Evolutionary conservation across 2,797 vertebrate genomes (phyloP).

Genomic region (Micropoecilia bifurca): DNA sequence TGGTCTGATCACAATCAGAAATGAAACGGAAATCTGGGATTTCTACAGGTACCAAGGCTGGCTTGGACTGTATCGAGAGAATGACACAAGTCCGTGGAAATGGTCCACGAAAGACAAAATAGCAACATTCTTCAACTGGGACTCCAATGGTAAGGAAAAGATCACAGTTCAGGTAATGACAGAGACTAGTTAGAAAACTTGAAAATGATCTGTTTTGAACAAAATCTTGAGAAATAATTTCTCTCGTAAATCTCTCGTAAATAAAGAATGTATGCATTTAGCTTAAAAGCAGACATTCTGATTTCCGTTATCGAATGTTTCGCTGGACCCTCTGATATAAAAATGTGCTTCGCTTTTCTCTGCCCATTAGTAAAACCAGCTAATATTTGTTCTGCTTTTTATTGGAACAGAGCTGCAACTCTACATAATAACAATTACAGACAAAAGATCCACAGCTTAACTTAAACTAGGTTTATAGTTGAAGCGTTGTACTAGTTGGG

Average conservation of each 20-base stretch:
- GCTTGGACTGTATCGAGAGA: conserved; percentile 26
- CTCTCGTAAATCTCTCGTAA: neutral
- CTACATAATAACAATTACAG: neutral
- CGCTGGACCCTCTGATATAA: neutral
- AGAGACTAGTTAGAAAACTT: neutral
- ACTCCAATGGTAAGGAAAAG: neutral
- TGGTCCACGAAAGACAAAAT: neutral
- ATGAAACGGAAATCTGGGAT: neutral
- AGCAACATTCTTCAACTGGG: neutral
- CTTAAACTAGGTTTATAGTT: no score
- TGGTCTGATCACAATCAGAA: conserved; percentile 32
- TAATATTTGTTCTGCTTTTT: neutral
- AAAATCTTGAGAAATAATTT: neutral
- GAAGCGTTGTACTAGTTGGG: no score
- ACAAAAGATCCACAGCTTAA: neutral
- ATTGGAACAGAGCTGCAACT: neutral
- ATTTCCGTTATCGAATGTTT: neutral
- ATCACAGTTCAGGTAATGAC: neutral
- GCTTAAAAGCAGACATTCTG: neutral
- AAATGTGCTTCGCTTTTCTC: neutral
- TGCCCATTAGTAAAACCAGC: neutral
- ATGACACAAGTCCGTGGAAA: neutral
- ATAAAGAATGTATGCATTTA: neutral
- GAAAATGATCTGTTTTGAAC: neutral
- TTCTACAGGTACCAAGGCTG: fast-evolving